These are phyloP conservation scores for Eupithecia centaureata DNA, from an alignment of 2,888 invertebrate genomes.

Conservation along the genomic window DNA sequence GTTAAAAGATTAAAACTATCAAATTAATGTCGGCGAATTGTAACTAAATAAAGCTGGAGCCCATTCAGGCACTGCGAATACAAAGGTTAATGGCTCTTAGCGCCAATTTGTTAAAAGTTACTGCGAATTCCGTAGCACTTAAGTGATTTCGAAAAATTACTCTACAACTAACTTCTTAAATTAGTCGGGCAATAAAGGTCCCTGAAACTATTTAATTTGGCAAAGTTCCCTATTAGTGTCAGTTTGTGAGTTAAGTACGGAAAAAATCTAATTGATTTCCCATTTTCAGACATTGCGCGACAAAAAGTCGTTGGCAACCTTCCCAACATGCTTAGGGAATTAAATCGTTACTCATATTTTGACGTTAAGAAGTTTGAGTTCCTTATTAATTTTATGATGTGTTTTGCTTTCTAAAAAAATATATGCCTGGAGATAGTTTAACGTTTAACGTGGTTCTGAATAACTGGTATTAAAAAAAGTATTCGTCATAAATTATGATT, in stretches of 20 bases:
- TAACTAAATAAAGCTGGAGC: conserved; percentile 20
- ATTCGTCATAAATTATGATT: conserved; percentile 3
- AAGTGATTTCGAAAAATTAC: conserved; percentile 53
- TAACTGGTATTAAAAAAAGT: background rate
- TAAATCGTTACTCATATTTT: conserved; percentile 51
- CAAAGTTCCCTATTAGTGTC: conserved; percentile 40
- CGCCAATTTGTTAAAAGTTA: conserved; percentile 45
- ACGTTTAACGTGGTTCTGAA: background rate
- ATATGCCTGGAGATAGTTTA: background rate
- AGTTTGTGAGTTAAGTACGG: conserved; percentile 25
- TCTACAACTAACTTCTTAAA: conserved; percentile 54
- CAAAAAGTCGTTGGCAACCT: conserved; percentile 35
- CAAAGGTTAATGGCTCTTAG: conserved; percentile 44
- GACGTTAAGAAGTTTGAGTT: conserved; percentile 41
- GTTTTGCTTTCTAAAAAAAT: conserved; percentile 20
- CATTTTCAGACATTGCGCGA: conserved; percentile 18
- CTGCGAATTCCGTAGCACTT: conserved; percentile 47
- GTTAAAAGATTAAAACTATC: background rate
- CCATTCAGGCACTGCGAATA: conserved; percentile 26
- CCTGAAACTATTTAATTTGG: conserved; percentile 51
- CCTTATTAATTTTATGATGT: conserved; percentile 30
- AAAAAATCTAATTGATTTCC: conserved; percentile 43
- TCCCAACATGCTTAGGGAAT: conserved; percentile 49
- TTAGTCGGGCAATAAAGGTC: conserved; percentile 53
- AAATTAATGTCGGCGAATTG: conserved; percentile 13